A percentile compares a stretch with the other conserved stretches of the same genome.
These are phyloP conservation scores for Thaleichthys pacificus DNA, from an alignment of 2,797 vertebrate genomes.

Conservation along the genomic window DNA sequence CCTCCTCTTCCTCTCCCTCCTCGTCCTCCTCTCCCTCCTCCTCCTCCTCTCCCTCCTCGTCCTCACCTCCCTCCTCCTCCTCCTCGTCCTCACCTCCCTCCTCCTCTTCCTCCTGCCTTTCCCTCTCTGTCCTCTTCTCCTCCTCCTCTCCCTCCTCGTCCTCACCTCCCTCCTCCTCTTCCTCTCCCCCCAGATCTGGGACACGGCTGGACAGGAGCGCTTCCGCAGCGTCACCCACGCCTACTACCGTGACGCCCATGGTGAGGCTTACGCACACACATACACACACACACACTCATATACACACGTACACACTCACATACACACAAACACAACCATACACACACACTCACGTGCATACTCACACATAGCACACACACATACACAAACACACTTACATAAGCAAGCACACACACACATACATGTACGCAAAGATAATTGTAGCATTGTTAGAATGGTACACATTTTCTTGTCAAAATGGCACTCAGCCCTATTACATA, in stretches of 20 bases:
- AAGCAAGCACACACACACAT: too few species aligned
- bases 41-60: not conserved
- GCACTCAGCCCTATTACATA: not conserved
- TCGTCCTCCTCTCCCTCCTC: not conserved
- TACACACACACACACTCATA: not conserved
- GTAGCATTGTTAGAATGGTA: not conserved
- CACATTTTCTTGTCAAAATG: not conserved
- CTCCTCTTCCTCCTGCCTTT: not conserved
- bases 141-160: not conserved
- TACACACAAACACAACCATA: not conserved
- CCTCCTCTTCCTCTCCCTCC: not conserved
- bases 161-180: not conserved
- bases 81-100: not conserved
- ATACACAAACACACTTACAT: not conserved
- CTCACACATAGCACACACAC: not conserved
- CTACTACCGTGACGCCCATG: conserved; percentile 80
- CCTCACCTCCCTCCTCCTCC: not conserved
- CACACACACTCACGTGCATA: not conserved
- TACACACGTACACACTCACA: not conserved
- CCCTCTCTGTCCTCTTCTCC: not conserved
- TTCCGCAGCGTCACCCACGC: conserved; percentile 77
- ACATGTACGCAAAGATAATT: not conserved
- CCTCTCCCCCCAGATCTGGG: conserved; percentile 68
- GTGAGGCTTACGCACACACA: conserved; percentile 58
- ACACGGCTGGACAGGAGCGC: conserved; percentile 79